These are phyloP conservation scores for Petrocephalus microphthalmus DNA, from an alignment of 2,113 vertebrate species.

Conservation along the genomic window DNA sequence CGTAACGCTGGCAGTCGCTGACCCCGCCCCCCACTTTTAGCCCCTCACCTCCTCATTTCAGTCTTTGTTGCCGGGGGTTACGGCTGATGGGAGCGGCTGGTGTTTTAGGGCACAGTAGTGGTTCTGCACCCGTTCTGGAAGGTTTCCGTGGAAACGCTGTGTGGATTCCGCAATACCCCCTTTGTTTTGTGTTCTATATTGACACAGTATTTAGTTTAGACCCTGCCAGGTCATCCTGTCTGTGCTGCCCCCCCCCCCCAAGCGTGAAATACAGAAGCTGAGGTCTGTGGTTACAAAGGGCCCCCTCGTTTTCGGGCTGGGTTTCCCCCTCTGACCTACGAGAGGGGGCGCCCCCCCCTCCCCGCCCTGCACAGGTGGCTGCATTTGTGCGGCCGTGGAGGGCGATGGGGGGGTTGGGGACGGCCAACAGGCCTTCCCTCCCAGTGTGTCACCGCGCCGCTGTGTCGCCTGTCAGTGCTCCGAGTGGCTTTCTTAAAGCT, in stretches of 20 bases:
- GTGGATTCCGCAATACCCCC: background rate
- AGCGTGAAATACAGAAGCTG: background rate
- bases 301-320: background rate
- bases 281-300: background rate
- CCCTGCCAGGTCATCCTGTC: background rate
- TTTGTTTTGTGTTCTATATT: background rate
- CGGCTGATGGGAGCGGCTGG: slow-evolving; percentile 55
- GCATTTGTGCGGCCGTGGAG: background rate
- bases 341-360: background rate
- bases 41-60: too few relatives aligned
- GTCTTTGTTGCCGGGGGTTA: slow-evolving; percentile 51
- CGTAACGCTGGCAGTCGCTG: slow-evolving; percentile 57
- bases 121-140: background rate
- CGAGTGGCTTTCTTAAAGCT: background rate
- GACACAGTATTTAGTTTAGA: background rate
- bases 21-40: background rate
- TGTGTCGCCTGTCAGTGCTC: background rate
- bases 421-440: background rate
- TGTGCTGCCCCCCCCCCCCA: background rate
- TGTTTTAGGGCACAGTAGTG: too few relatives aligned
- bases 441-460: background rate
- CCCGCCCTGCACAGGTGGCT: background rate
- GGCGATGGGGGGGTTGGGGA: background rate
- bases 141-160: background rate
- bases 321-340: background rate